Evolutionary conservation across 1,140 invertebrate species (phyloP).

Genomic region (Conopomorpha cramerella): DNA sequence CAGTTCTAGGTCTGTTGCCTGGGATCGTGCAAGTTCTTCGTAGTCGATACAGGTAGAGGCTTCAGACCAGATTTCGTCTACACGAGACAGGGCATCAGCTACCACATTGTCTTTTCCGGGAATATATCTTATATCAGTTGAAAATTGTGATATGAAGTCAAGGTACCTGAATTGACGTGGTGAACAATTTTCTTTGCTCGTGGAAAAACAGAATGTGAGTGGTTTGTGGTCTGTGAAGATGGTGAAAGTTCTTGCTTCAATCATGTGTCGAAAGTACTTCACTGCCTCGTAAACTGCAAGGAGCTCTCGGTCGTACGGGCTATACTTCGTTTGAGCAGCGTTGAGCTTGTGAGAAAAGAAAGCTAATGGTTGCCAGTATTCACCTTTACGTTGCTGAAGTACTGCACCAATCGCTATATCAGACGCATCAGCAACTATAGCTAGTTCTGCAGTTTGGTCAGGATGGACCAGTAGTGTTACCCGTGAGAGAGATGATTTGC

Average conservation of each 20-base stretch:
- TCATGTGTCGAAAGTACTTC: no score
- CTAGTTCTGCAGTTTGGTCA: neutral
- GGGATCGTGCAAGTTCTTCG: constrained; percentile 7
- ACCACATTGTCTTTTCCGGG: constrained; percentile 1
- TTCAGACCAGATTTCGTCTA: no score
- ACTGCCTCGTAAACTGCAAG: constrained; percentile 4
- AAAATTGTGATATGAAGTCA: constrained; percentile 20
- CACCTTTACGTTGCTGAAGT: constrained; percentile 1
- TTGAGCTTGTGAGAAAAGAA: constrained; percentile 4
- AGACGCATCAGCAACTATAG: no score
- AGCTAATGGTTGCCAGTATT: constrained; percentile 9
- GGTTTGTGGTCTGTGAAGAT: no score
- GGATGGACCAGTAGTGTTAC: constrained; percentile 2
- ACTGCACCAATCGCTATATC: constrained; percentile 2
- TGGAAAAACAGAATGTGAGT: no score
- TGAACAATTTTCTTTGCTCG: no score
- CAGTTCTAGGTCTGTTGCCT: no score
- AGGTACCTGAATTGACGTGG: no score
- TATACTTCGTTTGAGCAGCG: constrained; percentile 1
- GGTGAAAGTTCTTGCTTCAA: neutral
- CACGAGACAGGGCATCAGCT: no score
- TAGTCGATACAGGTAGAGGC: no score
- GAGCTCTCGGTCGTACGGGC: no score
- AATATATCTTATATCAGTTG: no score
- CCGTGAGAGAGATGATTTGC: neutral